Evolutionary conservation across 2,113 vertebrate species (phyloP).

Genomic region (Gulo gulo): DNA sequence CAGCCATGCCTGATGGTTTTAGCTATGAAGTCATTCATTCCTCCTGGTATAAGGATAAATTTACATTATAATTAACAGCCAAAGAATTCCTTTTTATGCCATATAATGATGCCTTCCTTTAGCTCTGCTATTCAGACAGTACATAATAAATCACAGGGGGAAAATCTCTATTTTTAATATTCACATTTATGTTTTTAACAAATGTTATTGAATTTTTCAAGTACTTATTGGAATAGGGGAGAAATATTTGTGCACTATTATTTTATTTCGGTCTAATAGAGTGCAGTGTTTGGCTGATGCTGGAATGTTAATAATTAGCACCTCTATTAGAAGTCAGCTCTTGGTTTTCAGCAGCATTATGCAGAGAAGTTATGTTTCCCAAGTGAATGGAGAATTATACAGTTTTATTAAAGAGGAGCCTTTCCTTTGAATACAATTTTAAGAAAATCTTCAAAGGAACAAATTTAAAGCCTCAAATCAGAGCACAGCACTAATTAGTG

Average conservation of each 20-base stretch:
- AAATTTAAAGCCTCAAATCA: conserved; percentile 70
- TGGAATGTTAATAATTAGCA: conserved; percentile 80
- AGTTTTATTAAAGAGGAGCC: conserved; percentile 70
- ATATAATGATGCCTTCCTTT: conserved; percentile 76
- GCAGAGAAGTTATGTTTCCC: conserved; percentile 72
- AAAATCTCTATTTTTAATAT: conserved; percentile 86
- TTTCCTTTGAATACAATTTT: conserved; percentile 77
- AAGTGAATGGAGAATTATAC: conserved; percentile 78
- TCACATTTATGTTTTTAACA: conserved; percentile 86
- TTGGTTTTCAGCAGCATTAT: conserved; percentile 67
- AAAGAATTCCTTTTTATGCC: conserved; percentile 77
- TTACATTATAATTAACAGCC: conserved; percentile 83
- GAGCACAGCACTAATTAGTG: conserved; percentile 74
- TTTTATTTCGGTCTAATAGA: conserved; percentile 78
- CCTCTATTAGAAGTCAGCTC: conserved; percentile 78
- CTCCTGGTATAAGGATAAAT: conserved; percentile 70
- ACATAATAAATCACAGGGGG: conserved; percentile 82
- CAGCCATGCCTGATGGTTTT: conserved; percentile 61
- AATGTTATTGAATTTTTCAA: conserved; percentile 84
- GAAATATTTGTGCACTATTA: conserved; percentile 80
- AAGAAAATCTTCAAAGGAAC: conserved; percentile 81
- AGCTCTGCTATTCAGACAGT: conserved; percentile 76
- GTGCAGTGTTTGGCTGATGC: conserved; percentile 74
- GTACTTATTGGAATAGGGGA: conserved; percentile 78
- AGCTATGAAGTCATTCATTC: conserved; percentile 73